These are phyloP conservation scores for Lerista edwardsae DNA, from an alignment of 2,797 vertebrate species.

Conservation along the genomic window DNA sequence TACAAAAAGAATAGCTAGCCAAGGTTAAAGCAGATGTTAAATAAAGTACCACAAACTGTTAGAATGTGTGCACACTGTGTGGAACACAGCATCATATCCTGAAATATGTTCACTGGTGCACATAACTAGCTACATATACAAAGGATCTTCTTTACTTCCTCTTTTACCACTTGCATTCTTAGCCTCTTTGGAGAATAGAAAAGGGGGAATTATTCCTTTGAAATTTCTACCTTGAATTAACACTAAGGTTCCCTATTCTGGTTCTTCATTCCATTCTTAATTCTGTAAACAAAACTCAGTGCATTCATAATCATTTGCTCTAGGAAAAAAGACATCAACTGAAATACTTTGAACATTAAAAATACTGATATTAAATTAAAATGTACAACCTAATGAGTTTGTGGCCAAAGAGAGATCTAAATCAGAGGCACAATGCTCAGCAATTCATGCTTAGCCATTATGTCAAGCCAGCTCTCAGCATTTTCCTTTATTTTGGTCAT, in stretches of 20 bases:
- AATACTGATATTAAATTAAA: too few species aligned
- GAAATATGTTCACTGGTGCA: not conserved
- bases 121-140: not conserved
- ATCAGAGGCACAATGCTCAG: not conserved
- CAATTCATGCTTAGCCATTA: not conserved
- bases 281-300: not conserved
- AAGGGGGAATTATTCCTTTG: too few species aligned
- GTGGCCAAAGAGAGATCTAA: not conserved
- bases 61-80: not conserved
- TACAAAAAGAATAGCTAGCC: constrained; percentile 32
- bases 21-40: not conserved
- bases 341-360: too few species aligned
- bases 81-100: not conserved
- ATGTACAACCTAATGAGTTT: not conserved
- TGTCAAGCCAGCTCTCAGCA: not conserved
- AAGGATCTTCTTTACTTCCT: too few species aligned
- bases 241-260: not conserved
- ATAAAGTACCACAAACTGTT: not conserved
- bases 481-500: not conserved
- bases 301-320: not conserved
- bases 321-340: not conserved
- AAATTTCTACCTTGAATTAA: not conserved
- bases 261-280: not conserved
- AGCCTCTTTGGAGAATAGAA: not conserved
- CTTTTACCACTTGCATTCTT: too few species aligned